Evolutionary conservation across 37 sponge, comb jelly and placozoan genomes (phyloP).

Genomic region (Spongilla lacustris): DNA sequence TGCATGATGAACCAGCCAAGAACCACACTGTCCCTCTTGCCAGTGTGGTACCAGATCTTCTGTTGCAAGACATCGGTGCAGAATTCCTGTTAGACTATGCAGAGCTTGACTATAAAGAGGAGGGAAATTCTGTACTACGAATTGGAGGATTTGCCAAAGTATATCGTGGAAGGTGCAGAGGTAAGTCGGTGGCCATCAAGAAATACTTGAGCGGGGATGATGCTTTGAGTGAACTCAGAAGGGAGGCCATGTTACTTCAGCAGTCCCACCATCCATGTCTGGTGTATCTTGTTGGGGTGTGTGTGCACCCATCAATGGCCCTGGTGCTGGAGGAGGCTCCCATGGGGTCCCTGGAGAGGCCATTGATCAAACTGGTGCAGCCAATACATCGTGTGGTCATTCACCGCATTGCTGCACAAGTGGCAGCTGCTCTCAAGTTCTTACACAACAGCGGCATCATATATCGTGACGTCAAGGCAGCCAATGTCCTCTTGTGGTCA

Average conservation of each 20-base stretch:
- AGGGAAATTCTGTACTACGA: constrained; percentile 72
- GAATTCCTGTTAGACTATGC: constrained; percentile 65
- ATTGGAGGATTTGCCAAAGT: constrained; percentile 88
- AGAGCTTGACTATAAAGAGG: constrained; percentile 62
- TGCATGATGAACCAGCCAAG: background rate
- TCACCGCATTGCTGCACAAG: constrained; percentile 80
- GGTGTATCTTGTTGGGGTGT: constrained; percentile 86
- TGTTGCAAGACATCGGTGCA: constrained; percentile 74
- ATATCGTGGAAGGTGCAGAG: constrained; percentile 72
- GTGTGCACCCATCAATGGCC: constrained; percentile 75
- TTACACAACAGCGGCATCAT: constrained; percentile 81
- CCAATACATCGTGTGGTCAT: constrained; percentile 70
- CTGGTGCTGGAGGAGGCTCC: constrained; percentile 94
- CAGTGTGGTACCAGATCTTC: constrained; percentile 85
- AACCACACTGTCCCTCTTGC: constrained; percentile 58
- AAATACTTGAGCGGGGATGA: constrained; percentile 57
- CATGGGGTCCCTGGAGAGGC: constrained; percentile 68
- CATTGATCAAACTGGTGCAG: constrained; percentile 56
- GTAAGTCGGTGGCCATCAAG: constrained; percentile 84
- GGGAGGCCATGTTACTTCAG: constrained; percentile 75
- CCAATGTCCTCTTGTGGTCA: constrained; percentile 91
- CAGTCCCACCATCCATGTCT: constrained; percentile 78
- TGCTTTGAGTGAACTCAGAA: constrained; percentile 69
- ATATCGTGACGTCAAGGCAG: constrained; percentile 89
- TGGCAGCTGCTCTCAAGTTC: constrained; percentile 82